These are phyloP conservation scores for Invenusta paracnida DNA, from an alignment of 2,888 invertebrate species.

Conservation along the genomic window DNA sequence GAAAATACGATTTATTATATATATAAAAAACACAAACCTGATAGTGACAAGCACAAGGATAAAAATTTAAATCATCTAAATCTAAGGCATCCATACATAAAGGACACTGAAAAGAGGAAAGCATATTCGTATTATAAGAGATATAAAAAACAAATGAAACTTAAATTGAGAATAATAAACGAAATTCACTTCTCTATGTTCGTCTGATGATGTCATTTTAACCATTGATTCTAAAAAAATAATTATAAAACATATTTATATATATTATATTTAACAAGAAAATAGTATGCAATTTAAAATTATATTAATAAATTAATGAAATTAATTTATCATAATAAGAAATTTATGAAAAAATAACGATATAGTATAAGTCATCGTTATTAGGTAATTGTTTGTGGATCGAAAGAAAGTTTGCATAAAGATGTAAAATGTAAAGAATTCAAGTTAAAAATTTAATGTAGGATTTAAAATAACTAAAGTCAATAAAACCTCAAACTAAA, in stretches of 20 bases:
- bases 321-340: no score
- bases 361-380: no score
- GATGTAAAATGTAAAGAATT: no score
- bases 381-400: no score
- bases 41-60: constrained; percentile 98
- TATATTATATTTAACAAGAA: neutral
- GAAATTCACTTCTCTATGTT: neutral
- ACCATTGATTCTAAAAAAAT: constrained; percentile 5
- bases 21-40: constrained; percentile 69
- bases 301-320: neutral
- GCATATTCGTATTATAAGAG: no score
- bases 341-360: no score
- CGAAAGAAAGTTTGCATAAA: no score
- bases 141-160: neutral
- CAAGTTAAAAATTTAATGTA: no score
- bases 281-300: neutral
- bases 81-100: constrained; percentile 98
- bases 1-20: neutral
- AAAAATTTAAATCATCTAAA: constrained; percentile 97
- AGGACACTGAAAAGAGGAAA: constrained; percentile 71
- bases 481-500: no score
- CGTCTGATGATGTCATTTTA: constrained; percentile 8
- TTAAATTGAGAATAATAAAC: neutral
- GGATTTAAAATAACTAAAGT: no score
- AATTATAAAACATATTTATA: neutral